Evolutionary conservation across 2,113 vertebrate genomes (phyloP), one percentile per base, ranked within the genome.

Genomic region (Oplegnathus fasciatus): DNA sequence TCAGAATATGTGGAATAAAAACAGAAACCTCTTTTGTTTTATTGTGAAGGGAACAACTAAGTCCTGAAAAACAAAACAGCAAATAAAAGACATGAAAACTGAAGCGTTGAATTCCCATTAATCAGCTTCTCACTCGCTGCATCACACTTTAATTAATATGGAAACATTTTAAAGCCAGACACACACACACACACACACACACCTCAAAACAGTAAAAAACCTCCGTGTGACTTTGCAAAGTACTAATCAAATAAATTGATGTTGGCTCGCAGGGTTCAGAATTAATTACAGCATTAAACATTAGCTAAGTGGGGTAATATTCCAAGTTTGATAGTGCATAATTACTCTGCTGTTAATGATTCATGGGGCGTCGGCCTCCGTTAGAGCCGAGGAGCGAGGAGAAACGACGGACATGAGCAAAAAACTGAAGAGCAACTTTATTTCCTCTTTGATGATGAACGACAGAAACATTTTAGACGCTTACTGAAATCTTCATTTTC

Each of bases 191-290:
- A 73, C 64, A 71, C 68, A 75, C 83, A 78, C 85, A 82, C 79
- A 74, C 75, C 85, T 87, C 48, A 70, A 87, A 86, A 90, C 78
- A 90, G 73, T 91, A 26, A 74, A 91, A 94, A 92, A 88, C 87
- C 92, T 93, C 88, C 79, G 83, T 90, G 91, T 92, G 93, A 94
- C 94, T 95, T 93, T 93, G 92, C 79, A 94, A 93, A 93, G 91
- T 86, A 91, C 89, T 94, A 94, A 95, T 95, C 92, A 92, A 94
- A 95, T 93, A 94, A 95, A 95, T 90, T 91, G 91, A 94, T 94
- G 93, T 94, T 94, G 91, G 95, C 94, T 94, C 80, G 90, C 92
- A 92, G 94, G 94, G 86, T 95, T 92, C 87, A 92, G 91, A 94
- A 95, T 94, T 94, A 95, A 95, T 95, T 91, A 92, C 65, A 69